Percentiles rank a stretch among this genome's conserved stretches.
Conservation (phyloP, 2,797 vertebrate species). For the Clangula hyemalis region DNA sequence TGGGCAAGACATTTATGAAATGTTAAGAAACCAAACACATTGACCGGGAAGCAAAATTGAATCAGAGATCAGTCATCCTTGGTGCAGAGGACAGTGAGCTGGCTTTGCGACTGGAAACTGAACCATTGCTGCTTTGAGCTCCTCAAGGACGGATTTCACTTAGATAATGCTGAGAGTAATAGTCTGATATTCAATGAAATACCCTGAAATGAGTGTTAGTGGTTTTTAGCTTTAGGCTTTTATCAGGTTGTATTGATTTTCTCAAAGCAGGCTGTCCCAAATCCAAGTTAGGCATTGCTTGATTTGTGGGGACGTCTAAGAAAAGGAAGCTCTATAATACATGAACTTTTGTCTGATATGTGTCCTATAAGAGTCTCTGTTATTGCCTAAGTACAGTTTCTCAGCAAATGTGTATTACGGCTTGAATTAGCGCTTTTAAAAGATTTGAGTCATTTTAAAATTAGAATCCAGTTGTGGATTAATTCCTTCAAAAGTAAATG, state of each 20-base stretch:
- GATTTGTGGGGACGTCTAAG: constrained; percentile 27
- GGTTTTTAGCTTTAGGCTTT: constrained; percentile 39
- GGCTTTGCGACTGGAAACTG: not conserved
- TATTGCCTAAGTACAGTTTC: not conserved
- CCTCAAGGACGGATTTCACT: constrained; percentile 26
- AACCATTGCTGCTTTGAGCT: not conserved
- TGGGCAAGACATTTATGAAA: constrained; percentile 32
- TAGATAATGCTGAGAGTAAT: constrained; percentile 11
- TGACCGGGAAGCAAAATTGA: constrained; percentile 1
- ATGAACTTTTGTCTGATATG: not conserved
- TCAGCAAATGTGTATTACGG: not conserved
- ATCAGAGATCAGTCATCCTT: constrained; percentile 27
- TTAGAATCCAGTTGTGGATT: not conserved
- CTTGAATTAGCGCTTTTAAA: not conserved
- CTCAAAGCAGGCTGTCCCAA: constrained; percentile 36
- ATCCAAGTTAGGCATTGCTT: not conserved
- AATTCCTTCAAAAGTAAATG: not conserved
- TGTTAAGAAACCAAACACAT: constrained; percentile 8
- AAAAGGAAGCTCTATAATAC: not conserved
- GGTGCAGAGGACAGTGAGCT: not conserved
- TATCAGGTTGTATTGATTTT: constrained; percentile 57
- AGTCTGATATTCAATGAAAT: constrained; percentile 53
- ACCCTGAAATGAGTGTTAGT: constrained; percentile 28
- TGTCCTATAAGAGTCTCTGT: not conserved
- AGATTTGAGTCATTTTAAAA: not conserved